Conservation (phyloP, 2,797 vertebrate genomes). For the Xiphophorus birchmanni region DNA sequence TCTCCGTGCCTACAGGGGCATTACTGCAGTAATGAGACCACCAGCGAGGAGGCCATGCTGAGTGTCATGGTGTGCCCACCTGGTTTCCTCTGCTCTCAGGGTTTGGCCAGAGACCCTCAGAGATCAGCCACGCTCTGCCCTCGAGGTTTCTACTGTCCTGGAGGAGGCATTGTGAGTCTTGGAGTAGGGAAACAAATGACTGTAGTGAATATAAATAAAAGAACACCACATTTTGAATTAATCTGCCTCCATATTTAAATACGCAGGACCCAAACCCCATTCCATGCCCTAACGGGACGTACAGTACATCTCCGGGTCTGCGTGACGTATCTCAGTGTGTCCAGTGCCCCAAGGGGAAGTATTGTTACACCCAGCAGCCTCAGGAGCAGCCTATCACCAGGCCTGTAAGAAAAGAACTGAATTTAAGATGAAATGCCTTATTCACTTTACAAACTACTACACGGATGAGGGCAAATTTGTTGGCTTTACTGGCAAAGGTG, state of each 20-base stretch:
- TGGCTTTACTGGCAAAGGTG: neutral
- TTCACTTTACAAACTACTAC: neutral
- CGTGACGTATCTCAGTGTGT: slow-evolving; percentile 81
- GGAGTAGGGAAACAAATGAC: neutral
- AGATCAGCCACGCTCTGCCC: slow-evolving; percentile 85
- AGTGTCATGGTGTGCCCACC: slow-evolving; percentile 86
- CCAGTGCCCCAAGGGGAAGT: slow-evolving; percentile 83
- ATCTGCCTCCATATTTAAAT: slow-evolving; percentile 5
- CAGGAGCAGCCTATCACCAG: slow-evolving; percentile 79
- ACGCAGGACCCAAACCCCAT: slow-evolving; percentile 81
- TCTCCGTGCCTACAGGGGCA: slow-evolving; percentile 84
- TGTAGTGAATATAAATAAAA: neutral
- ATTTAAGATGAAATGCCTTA: neutral
- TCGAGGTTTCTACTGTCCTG: slow-evolving; percentile 87
- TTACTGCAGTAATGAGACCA: slow-evolving; percentile 87
- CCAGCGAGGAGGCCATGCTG: slow-evolving; percentile 88
- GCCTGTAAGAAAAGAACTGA: slow-evolving; percentile 78
- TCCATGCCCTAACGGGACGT: slow-evolving; percentile 90
- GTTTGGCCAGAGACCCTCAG: slow-evolving; percentile 84
- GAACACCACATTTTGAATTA: neutral
- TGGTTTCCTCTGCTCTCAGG: slow-evolving; percentile 87
- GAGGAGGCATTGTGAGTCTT: slow-evolving; percentile 82
- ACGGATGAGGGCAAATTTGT: neutral
- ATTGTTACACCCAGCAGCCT: slow-evolving; percentile 82
- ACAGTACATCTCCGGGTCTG: slow-evolving; percentile 80